Base-by-base conservation (phyloP, 2,797 vertebrate species). In the Paguma larvata region DNA sequence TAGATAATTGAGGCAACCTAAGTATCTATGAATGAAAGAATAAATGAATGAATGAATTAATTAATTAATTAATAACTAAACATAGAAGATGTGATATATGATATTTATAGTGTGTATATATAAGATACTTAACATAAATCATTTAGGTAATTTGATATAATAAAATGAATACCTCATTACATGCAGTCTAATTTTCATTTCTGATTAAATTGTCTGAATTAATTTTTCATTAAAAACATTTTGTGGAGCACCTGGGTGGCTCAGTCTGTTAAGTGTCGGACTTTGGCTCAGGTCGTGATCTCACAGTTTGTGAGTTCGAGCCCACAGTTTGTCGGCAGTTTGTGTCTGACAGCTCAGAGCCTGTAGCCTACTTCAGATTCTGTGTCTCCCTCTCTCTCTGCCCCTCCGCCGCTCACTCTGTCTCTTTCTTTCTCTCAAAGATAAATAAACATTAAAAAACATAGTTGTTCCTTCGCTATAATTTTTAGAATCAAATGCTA, bases 371-470 rank as follows among this genome's bases (percentile, higher is more conserved):
- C 16, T 68, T 68, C 3, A 67, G 63, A 34, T 34, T 68, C 67
- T 34, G 16, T 68, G n/a, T 34, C 32, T 67, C 65, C 18, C 15
- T n/a, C 32, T n/a, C 32, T 18, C 67, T 10, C 67, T 68, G 8
- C 15, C 67, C 18, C 16, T 19, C 18, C n/a, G 32, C 16, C 6
- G 0, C 0, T 68, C 65, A 32, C n/a, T n/a, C n/a, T n/a, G n/a
- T n/a, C n/a, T 68, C 18, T 34, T 30, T 68, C 8, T 68, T 18
- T 34, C 32, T 34, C n/a, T 19, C 67, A 34, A 68, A 68, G 34
- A 34, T 21, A 19, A 68, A 34, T 34, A n/a, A 30, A 63, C 25
- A 27, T 63, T 30, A 68, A 68, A 34, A 68, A 67, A 18, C 18
- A 16, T 21, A 34, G 10, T n/a, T n/a, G n/a, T n/a, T 68, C 19